Base-by-base conservation (phyloP, 2,797 vertebrate species). In the Catamblyrhynchus diadema region DNA sequence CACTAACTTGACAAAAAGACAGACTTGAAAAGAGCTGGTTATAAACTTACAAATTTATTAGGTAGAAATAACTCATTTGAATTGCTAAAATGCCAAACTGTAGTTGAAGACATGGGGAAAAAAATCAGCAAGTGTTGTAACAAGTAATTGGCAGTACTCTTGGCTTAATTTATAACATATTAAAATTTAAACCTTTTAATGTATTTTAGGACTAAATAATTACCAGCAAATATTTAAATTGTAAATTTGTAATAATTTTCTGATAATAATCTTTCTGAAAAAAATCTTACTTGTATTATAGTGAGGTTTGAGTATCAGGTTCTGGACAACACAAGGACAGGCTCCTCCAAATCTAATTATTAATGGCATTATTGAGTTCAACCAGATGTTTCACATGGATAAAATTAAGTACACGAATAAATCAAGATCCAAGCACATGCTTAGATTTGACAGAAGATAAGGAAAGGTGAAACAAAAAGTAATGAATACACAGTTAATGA, bases 321-420 rank as follows among this genome's bases (percentile, higher is more conserved):
- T 89, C 71, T 64, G 88, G 57, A 77, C 64, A 80, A 78, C 27
- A 77, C 57, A 85, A 85, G 79, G 81, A 93, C 60, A 73, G 74
- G 37, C 45, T 74, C 45, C 66, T 86, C 73, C 81, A 86, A 45
- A 54, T 44, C 70, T 92, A 81, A 88, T 94, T 93, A 94, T 95
- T 94, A 94, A 94, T 62, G 86, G 70, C 86, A 91, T 93, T 94
- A 96, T 44, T 94, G 82, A 95, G 88, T 86, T 44, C 77, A 91
- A 69, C 42, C 82, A 95, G 90, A 95, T 94, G 93, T 91, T 95
- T 95, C 90, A 94, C 80, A 90, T 44, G 93, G 90, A 94, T 94
- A 96, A 96, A 95, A 95, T 92, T 91, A 95, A 94, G 57, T 71
- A 79, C 79, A 72, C 0, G 9, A 86, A 96, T 94, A 96, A 95